Percentiles rank a stretch among this genome's conserved stretches.
phyloP scores from a whole-genome alignment of 2,797 vertebrate genomes.

The Molossus molossus region DNA sequence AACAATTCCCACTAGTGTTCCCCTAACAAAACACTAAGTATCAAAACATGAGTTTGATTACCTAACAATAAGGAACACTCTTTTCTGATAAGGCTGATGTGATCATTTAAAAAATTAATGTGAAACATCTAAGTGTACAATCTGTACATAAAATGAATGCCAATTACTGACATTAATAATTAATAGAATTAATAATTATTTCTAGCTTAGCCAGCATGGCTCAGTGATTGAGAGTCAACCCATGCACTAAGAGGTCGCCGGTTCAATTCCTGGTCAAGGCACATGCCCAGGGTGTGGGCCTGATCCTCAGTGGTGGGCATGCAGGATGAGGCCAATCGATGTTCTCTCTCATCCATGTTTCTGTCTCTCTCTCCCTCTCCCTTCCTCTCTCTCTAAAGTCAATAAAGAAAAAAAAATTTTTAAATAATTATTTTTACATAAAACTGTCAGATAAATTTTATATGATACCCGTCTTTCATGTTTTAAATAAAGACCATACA shows the following conservation, averaged over 20 bases:
- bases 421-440: background rate
- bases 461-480: constrained; percentile 11
- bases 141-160: background rate
- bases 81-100: background rate
- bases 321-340: too few relatives aligned
- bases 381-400: too few relatives aligned
- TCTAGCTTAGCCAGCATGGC: too few relatives aligned
- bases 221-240: too few relatives aligned
- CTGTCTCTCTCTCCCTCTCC: too few relatives aligned
- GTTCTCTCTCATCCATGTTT: too few relatives aligned
- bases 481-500: background rate
- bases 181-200: background rate
- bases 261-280: too few relatives aligned
- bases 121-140: background rate
- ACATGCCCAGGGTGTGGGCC: too few relatives aligned
- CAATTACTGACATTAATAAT: background rate
- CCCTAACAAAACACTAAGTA: background rate
- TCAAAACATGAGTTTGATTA: background rate
- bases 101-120: background rate
- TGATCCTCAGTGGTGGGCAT: too few relatives aligned
- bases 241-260: too few relatives aligned
- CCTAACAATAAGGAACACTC: background rate
- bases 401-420: too few relatives aligned
- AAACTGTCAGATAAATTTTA: background rate
- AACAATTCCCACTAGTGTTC: background rate